A percentile compares a stretch with the other conserved stretches of the same genome.
These are phyloP conservation scores for Drosophila incognita DNA, from an alignment of 2,888 invertebrate species.

Conservation along the genomic window DNA sequence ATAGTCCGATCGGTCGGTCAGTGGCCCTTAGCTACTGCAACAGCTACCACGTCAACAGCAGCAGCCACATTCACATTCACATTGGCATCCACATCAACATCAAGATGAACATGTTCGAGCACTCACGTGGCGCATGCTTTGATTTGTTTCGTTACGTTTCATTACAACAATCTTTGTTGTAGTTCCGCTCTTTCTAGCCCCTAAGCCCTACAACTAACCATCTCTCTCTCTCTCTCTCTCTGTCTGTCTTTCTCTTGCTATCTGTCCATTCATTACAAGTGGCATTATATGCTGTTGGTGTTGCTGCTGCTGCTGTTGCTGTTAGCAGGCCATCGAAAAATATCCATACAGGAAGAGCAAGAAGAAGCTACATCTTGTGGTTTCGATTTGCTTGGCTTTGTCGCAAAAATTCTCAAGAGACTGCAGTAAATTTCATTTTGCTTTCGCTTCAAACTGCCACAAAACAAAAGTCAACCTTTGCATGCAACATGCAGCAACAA, in stretches of 20 bases:
- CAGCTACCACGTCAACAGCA: slow-evolving; percentile 3
- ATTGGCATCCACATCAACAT: slow-evolving; percentile 19
- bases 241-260: slow-evolving; percentile 1
- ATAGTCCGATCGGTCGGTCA: slow-evolving; percentile 3
- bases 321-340: slow-evolving; percentile 26
- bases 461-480: slow-evolving; percentile 64
- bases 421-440: slow-evolving; percentile 71
- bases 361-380: slow-evolving; percentile 44
- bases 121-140: slow-evolving; percentile 78
- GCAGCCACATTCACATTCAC: not conserved
- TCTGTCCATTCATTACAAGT: slow-evolving; percentile 48
- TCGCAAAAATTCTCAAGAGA: slow-evolving; percentile 67
- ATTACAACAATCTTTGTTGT: slow-evolving; percentile 68
- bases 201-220: slow-evolving; percentile 6
- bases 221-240: slow-evolving; percentile 1
- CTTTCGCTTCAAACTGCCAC: slow-evolving; percentile 38
- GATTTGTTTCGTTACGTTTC: slow-evolving; percentile 79
- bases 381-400: slow-evolving; percentile 64
- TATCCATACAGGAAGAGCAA: slow-evolving; percentile 18
- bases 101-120: slow-evolving; percentile 70
- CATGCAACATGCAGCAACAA: slow-evolving; percentile 40
- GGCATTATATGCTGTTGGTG: slow-evolving; percentile 41
- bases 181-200: slow-evolving; percentile 5
- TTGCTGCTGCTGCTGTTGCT: slow-evolving; percentile 21
- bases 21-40: slow-evolving; percentile 20